Evolutionary conservation across 2,113 vertebrate species (phyloP).

Genomic region (Orycteropus afer): DNA sequence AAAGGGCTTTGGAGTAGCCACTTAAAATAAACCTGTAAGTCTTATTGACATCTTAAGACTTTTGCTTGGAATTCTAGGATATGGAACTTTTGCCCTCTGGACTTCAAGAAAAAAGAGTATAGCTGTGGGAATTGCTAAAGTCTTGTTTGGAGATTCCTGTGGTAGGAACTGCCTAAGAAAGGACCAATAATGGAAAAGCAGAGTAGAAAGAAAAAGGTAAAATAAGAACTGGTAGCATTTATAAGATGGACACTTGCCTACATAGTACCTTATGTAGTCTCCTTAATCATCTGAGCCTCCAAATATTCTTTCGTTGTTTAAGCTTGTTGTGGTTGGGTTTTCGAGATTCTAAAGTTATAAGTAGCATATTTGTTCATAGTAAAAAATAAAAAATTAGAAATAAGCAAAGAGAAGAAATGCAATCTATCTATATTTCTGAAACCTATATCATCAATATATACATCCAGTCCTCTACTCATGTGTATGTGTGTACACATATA

Average conservation of each 20-base stretch:
- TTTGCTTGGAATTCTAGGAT: not conserved
- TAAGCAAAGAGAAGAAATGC: not conserved
- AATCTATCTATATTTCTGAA: not conserved
- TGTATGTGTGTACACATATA: not conserved
- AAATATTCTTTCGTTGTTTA: not conserved
- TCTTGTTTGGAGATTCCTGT: not conserved
- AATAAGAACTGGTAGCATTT: not conserved
- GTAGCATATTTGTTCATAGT: not conserved
- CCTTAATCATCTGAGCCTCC: not conserved
- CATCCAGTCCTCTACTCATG: not conserved
- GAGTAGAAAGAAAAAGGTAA: not conserved
- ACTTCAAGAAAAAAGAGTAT: not conserved
- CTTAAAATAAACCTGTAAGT: not conserved
- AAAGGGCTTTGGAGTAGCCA: not conserved
- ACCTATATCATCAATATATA: not conserved
- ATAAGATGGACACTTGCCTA: not conserved
- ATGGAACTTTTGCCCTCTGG: not conserved
- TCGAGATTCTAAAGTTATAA: not conserved
- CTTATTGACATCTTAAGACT: not conserved
- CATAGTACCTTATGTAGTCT: not conserved
- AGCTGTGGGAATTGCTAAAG: not conserved
- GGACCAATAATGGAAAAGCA: not conserved
- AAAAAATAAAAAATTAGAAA: conserved; percentile 13
- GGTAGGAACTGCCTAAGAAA: not conserved
- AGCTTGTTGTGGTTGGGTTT: not conserved